These are phyloP conservation scores for Unio delphinus DNA, from an alignment of 2,888 invertebrate species.

Conservation along the genomic window DNA sequence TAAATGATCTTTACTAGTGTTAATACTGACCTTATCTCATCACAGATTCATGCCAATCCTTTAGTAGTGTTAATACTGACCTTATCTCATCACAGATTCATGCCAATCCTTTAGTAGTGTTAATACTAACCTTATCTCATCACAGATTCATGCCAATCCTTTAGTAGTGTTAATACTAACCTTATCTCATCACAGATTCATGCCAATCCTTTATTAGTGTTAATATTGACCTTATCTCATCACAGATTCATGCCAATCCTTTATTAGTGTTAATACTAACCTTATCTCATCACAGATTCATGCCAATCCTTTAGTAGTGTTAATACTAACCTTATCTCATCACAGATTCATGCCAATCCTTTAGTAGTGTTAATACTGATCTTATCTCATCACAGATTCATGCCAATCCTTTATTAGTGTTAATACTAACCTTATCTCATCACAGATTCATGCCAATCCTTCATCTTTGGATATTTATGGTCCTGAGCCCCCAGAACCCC, in stretches of 20 bases:
- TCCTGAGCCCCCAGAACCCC: conserved; percentile 56
- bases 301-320: conserved; percentile 56
- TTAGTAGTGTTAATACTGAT: conserved; percentile 2
- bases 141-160: no score
- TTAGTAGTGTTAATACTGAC: no score
- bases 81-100: no score
- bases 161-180: no score
- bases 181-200: no score
- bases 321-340: background rate
- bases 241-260: no score
- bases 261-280: no score
- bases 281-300: conserved; percentile 43
- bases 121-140: no score
- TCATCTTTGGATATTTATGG: conserved; percentile 50
- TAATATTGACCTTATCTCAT: no score
- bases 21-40: background rate
- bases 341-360: conserved; percentile 66
- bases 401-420: conserved; percentile 56
- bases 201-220: no score
- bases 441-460: conserved; percentile 66
- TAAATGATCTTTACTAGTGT: background rate
- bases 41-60: no score
- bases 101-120: no score
- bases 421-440: background rate
- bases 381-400: conserved; percentile 43